Evolutionary conservation across 2,888 invertebrate genomes (phyloP), one percentile per base, ranked within the genome.

Genomic region (Orchesellides sinensis): DNA sequence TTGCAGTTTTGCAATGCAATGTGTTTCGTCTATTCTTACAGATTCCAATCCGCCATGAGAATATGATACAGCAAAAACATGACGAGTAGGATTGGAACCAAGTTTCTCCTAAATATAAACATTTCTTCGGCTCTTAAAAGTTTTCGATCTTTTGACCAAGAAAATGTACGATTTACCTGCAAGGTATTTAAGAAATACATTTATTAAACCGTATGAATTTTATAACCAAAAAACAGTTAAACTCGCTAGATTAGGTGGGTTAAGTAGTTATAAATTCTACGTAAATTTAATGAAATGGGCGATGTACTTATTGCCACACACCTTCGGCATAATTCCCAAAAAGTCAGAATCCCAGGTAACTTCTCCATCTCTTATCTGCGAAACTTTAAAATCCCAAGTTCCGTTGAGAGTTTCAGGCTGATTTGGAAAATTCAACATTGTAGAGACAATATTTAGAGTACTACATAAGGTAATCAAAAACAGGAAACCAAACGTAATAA

Each of bases 101-200:
- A 14, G 35, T 83, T 85, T 19, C 85, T 66, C 17, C 81, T 12
- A 19, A 81, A 82, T 23, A 85, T 61, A 40, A 82, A 85, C 74
- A 78, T 68, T 54, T 85, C 85, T 21, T 83, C 77, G 0, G 80
- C 83, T 2, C 83, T 45, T 4, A 81, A 49, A 21, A 73, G 25
- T 1, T 32, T 32, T n/a, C 52, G 61, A 4, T 1, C 23, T 47
- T 59, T 47, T 27, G n/a, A n/a, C n/a, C n/a, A n/a, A n/a, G n/a
- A n/a, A n/a, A n/a, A n/a, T n/a, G n/a, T n/a, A n/a, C n/a, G n/a
- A n/a, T n/a, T n/a, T n/a, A n/a, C n/a, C n/a, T n/a, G n/a, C n/a
- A n/a, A n/a, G n/a, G n/a, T n/a, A n/a, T n/a, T n/a, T n/a, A n/a
- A n/a, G n/a, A n/a, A n/a, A n/a, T n/a, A n/a, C n/a, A n/a, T n/a